Percentiles rank a stretch among this genome's conserved stretches.
Evolutionary conservation across 2,113 vertebrate genomes (phyloP).

Genomic region (Amphilophus citrinellus): DNA sequence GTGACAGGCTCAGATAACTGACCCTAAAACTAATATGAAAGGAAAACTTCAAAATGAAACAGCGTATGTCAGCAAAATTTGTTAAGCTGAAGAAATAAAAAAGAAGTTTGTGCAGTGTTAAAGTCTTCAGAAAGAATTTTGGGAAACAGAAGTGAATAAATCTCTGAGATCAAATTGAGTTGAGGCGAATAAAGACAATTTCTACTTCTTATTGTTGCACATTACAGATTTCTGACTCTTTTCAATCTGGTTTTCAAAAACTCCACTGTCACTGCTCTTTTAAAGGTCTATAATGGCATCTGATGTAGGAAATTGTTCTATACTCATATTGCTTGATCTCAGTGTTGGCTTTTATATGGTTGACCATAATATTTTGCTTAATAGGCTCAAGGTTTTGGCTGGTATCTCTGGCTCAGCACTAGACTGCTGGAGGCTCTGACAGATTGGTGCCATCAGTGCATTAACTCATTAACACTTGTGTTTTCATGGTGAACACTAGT

Average conservation of each 20-base stretch:
- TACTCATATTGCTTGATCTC: too few relatives aligned
- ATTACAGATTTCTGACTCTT: too few relatives aligned
- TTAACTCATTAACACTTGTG: slow-evolving; percentile 64
- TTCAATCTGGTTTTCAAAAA: too few relatives aligned
- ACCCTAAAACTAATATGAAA: slow-evolving; percentile 21
- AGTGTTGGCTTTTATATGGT: too few relatives aligned
- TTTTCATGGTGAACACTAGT: slow-evolving; percentile 60
- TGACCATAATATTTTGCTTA: too few relatives aligned
- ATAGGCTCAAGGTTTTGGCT: too few relatives aligned
- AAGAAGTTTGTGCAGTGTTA: neutral
- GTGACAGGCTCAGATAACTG: slow-evolving; percentile 40
- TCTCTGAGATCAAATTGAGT: neutral
- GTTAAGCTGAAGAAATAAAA: neutral
- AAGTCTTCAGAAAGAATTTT: neutral
- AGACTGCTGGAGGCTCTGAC: slow-evolving; percentile 36
- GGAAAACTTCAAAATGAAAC: slow-evolving; percentile 14
- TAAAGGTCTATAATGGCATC: too few relatives aligned
- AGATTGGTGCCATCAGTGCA: slow-evolving; percentile 52
- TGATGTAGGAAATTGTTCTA: too few relatives aligned
- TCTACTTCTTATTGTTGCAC: neutral
- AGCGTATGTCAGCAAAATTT: slow-evolving; percentile 22
- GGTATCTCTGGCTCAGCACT: too few relatives aligned
- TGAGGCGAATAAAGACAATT: neutral
- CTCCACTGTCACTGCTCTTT: too few relatives aligned
- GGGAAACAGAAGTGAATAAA: neutral